Conservation (phyloP, 2,113 vertebrate genomes). For the Puffinus mauretanicus region DNA sequence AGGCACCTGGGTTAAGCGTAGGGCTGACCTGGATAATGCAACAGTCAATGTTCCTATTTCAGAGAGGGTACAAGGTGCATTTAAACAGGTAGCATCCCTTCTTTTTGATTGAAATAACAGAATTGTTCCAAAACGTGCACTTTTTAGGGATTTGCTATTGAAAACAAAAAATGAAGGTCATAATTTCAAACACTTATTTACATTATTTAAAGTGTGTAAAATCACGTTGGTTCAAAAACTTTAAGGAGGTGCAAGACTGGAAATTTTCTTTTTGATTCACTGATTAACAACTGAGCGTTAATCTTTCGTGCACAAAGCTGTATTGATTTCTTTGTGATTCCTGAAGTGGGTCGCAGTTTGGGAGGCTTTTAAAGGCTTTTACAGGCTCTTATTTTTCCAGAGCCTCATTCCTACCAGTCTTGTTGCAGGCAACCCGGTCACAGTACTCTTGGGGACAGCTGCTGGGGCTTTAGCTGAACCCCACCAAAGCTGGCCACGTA, state of each 20-base stretch:
- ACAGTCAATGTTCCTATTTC: rapidly evolving
- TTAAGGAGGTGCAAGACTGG: background rate
- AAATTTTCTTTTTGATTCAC: background rate
- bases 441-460: rapidly evolving
- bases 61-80: rapidly evolving
- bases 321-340: background rate
- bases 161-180: background rate
- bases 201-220: background rate
- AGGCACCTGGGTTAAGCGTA: background rate
- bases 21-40: rapidly evolving
- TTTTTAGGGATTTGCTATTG: rapidly evolving
- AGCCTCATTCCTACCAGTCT: background rate
- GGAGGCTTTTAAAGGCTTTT: conserved; percentile 42
- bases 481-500: rapidly evolving
- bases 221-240: rapidly evolving
- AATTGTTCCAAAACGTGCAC: rapidly evolving
- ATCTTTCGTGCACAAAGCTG: rapidly evolving
- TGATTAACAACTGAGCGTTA: rapidly evolving
- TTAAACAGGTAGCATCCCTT: no score
- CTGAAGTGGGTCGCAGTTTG: background rate
- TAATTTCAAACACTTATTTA: background rate
- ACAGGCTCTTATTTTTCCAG: background rate
- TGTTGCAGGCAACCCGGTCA: background rate
- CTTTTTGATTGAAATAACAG: background rate
- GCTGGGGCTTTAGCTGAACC: background rate